Base-by-base conservation (phyloP, 2,797 vertebrate genomes). In the Avahi laniger region DNA sequence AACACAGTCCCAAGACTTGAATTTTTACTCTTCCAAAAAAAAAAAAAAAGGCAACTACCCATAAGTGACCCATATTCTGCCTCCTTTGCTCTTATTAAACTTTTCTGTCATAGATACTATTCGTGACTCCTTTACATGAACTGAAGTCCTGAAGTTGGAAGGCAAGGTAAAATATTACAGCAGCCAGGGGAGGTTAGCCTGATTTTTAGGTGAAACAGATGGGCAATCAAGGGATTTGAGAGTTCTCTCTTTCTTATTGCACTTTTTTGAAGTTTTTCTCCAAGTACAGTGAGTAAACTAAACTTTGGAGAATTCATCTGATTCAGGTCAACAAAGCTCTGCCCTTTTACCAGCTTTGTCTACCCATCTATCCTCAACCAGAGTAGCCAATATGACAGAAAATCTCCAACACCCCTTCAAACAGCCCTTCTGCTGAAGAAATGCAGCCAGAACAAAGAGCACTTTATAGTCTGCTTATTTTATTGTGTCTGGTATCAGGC, bases 161-260 rank as follows among this genome's bases (percentile, higher is more conserved):
- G 46, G 33, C 50, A 89, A 82, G 28, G 59, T 91, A 91, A 97
- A 97, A 90, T 65, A 93, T 94, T 90, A 88, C 0, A 80, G 92
- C 28, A 35, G 52, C 41, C 88, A 83, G 20, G 91, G 85, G 82
- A 97, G 8, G 24, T 33, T 35, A 67, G 88, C 59, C 50, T 48
- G 78, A 65, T 50, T 85, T 97, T 95, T 82, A 94, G 61, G 67
- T 11, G 79, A 93, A 94, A n/a, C 96, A 33, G 33, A 91, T 95
- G 97, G 98, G 82, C 65, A 89, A 67, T 93, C 94, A 84, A 94
- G 96, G 57, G 87, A 91, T 81, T 94, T 86, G 92, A 72, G 95
- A 97, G 63, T 95, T 90, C 90, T 7, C 0, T 63, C 35, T 94
- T 94, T 91, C 65, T 96, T 75, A 30, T 43, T 65, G 41, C 57